Base-by-base conservation (phyloP, 1,140 invertebrate species). In the Andrena cerasifolii region DNA sequence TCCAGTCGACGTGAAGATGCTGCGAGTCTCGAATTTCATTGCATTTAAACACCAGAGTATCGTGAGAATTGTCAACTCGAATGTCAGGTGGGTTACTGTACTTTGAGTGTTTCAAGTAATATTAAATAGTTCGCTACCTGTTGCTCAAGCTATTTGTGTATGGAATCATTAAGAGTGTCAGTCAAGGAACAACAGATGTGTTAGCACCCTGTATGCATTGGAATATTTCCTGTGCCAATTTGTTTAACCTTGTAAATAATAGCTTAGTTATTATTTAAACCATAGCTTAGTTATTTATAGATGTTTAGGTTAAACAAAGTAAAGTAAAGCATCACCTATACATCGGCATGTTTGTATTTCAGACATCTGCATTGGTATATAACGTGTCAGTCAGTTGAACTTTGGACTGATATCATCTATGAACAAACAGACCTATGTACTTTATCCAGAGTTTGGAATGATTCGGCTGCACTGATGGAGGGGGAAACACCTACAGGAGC, bases 51-150 rank as follows among this genome's bases (percentile, higher is more conserved):
- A 86, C 4, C 79, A 61, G 78, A 84, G 45, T 51, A 72, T 86
- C 0, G 67, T 59, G n/a, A 89, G 85, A 78, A 65, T 82, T 21
- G 16, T 85, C 7, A 61, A 82, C 18, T 31, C 72, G 1, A 83
- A 86, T 67, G 16, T 73, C 16, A 89, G 85, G 88, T 89, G 67
- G 85, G 58, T 47, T 43, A 8, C 21, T 51, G 26, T 43, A 3
- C 36, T 36, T 47, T 40, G 18, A 21, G 6, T 14, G 18, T 36
- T 33, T 8, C 4, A n/a, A 61, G 16, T 2, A 31, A 5, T 16
- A 56, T 10, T 40, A 4, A 6, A n/a, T n/a, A n/a, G n/a, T n/a
- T n/a, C n/a, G n/a, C n/a, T n/a, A n/a, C n/a, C n/a, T n/a, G n/a
- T n/a, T 10, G 2, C 21, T 3, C 36, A 14, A 61, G 24, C 6